phyloP scores from a whole-genome alignment of 2,113 vertebrate genomes.

The Microcebus lehilahytsara region DNA sequence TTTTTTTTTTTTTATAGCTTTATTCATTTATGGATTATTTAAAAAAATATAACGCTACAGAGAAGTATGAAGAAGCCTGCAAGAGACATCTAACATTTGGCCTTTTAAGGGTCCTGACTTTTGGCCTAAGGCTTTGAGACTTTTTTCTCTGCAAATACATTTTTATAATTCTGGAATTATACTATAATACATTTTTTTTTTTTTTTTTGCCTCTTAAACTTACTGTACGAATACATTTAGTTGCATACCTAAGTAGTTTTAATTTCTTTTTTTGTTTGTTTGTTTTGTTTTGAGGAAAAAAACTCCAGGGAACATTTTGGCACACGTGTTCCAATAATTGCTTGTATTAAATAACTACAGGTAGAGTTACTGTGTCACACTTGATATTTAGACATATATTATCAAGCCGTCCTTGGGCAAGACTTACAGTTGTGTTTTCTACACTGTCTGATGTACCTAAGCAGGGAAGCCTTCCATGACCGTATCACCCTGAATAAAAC shows the following conservation, averaged over 20 bases:
- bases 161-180: conserved; percentile 1
- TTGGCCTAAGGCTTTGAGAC: neutral
- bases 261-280: neutral
- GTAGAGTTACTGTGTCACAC: neutral
- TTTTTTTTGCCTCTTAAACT: neutral
- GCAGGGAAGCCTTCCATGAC: neutral
- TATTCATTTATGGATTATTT: neutral
- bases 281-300: neutral
- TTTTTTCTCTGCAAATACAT: neutral
- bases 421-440: neutral
- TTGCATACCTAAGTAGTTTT: neutral
- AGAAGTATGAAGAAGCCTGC: neutral
- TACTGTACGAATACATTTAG: neutral
- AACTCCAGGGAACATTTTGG: neutral
- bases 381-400: neutral
- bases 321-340: neutral
- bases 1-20: neutral
- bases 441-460: neutral
- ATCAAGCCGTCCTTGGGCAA: neutral
- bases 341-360: neutral
- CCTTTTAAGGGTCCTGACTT: neutral
- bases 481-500: neutral
- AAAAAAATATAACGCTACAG: neutral
- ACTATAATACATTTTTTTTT: neutral
- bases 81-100: neutral